phyloP scores from a whole-genome alignment of 2,888 invertebrate genomes.

The Eupithecia subumbrata region DNA sequence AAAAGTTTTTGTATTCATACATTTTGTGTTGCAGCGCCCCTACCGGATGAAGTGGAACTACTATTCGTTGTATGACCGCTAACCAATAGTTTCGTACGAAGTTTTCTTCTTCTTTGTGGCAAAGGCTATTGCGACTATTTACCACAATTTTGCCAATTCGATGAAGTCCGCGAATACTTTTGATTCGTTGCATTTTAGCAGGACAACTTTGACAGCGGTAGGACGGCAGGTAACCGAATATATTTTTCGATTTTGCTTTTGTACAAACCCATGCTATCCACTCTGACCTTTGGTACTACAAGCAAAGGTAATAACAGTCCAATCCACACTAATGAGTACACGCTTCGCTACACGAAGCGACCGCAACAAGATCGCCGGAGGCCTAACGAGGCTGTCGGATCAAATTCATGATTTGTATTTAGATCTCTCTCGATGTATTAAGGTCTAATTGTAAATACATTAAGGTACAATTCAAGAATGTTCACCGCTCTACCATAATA shows the following conservation, averaged over 20 bases:
- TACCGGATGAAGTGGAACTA: not conserved
- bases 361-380: conserved; percentile 24
- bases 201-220: not conserved
- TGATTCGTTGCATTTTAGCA: not conserved
- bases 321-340: conserved; percentile 35
- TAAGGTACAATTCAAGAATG: not conserved
- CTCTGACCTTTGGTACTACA: not conserved
- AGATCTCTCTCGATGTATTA: not conserved
- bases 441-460: not conserved
- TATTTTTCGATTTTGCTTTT: not conserved
- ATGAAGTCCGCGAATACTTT: not conserved
- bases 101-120: not conserved
- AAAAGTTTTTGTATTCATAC: not conserved
- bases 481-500: no score
- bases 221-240: not conserved
- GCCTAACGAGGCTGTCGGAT: conserved; percentile 22
- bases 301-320: conserved; percentile 14
- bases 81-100: not conserved
- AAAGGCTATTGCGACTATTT: not conserved
- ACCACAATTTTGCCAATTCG: not conserved
- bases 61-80: not conserved
- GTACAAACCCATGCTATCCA: not conserved
- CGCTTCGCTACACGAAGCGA: conserved; percentile 32
- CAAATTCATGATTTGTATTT: conserved; percentile 15
- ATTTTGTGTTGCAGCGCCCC: no score